phyloP scores from a whole-genome alignment of 2,888 invertebrate species.

The Xestoiulus laeticollis region DNA sequence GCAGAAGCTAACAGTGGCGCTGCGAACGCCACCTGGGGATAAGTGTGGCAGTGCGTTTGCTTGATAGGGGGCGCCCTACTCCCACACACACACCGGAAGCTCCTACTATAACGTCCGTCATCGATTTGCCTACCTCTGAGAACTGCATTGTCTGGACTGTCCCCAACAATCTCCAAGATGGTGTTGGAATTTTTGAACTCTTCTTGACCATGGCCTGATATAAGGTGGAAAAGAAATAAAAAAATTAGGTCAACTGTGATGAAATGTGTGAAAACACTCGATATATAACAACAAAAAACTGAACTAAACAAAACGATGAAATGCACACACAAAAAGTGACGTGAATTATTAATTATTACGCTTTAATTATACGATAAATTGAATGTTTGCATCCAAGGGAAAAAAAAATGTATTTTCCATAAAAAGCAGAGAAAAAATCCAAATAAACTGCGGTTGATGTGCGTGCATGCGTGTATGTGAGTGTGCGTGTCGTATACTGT shows the following conservation, averaged over 20 bases:
- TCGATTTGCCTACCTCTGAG: background rate
- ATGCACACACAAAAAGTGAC: too few relatives aligned
- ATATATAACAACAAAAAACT: background rate
- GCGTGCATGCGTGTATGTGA: background rate
- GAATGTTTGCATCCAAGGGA: background rate
- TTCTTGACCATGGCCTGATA: too few relatives aligned
- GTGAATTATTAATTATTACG: background rate
- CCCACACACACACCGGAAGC: background rate
- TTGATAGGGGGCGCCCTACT: background rate
- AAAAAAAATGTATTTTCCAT: background rate
- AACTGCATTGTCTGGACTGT: too few relatives aligned
- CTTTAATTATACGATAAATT: background rate
- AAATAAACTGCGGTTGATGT: too few relatives aligned
- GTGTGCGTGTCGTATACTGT: background rate
- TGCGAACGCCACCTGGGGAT: background rate
- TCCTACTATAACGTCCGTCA: background rate
- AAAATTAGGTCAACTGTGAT: background rate
- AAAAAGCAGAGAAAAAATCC: background rate
- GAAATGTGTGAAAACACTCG: background rate
- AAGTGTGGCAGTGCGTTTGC: background rate
- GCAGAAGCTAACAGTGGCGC: slow-evolving; percentile 23
- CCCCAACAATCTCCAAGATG: background rate
- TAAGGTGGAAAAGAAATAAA: background rate
- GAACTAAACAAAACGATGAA: background rate
- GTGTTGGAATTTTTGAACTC: too few relatives aligned